Evolutionary conservation across 2,888 invertebrate species (phyloP), one percentile per base, ranked within the genome.

Genomic region (Nycteola revayana): DNA sequence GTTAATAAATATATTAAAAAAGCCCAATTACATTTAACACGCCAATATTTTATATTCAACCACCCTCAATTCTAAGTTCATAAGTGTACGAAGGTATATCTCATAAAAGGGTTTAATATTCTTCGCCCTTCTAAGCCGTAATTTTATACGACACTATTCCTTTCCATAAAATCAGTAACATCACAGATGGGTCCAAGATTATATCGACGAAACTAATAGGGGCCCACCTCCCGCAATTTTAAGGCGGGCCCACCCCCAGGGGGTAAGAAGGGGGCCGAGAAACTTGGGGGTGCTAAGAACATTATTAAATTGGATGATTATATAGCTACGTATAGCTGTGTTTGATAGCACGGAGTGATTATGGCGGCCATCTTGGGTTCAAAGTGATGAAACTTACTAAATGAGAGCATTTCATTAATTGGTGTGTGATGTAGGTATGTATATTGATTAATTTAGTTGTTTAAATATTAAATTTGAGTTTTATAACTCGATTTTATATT

Each of bases 141-240:
- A 14, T 14, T 2, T 14, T 14, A 14, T 3, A 14, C 14, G 14
- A 14, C 14, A 39, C 22, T 27, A 50, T 42, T 48, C 38, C 51
- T 49, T 50, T 24, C 42, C 32, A 45, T 53, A 46, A 59, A 45
- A 37, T 30, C 41, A 43, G 44, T 42, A 42, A 42, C 34, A 28
- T 41, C 39, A 14, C 56, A 56, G 54, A 58, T 56, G 49, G 49
- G 52, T 30, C 43, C 42, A 60, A 60, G 61, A 60, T 59, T 60
- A 67, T 56, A 66, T 58, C 58, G 62, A 49, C 58, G 39, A 54
- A 63, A 63, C 60, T 66, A 66, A 66, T 68, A 45, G 60, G 67
- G 69, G 61, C 55, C 56, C 29, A 14, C 40, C 61, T 65, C 64
- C 55, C 53, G 53, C 49, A 60, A 53, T 60, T 58, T 58, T 53